Evolutionary conservation across 2,888 invertebrate species (phyloP).

Genomic region (Capitulum mitella): DNA sequence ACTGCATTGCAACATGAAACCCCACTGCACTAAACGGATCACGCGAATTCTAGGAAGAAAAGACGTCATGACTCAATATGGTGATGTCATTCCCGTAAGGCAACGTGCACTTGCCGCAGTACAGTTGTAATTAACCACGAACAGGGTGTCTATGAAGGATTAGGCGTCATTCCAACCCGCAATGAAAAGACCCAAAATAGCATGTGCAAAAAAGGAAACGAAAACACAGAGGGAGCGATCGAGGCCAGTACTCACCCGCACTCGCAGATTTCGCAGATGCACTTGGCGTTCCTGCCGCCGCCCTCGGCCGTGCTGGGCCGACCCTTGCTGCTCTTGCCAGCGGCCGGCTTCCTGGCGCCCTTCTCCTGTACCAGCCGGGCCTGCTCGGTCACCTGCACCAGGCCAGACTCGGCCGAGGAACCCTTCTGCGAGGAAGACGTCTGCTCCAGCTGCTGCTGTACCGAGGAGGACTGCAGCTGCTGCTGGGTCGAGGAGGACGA

Average conservation of each 20-base stretch:
- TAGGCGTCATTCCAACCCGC: too few relatives aligned
- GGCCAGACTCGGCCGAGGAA: not conserved
- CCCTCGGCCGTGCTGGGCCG: conserved; percentile 16
- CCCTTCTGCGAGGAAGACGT: not conserved
- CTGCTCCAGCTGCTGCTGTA: not conserved
- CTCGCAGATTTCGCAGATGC: conserved; percentile 16
- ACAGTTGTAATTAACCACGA: too few relatives aligned
- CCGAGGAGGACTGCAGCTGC: not conserved
- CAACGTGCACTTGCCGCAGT: too few relatives aligned
- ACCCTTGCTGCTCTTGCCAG: not conserved
- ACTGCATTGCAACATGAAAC: too few relatives aligned
- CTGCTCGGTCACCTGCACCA: not conserved
- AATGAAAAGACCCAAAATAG: too few relatives aligned
- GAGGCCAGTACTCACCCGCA: conserved; percentile 8
- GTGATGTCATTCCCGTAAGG: too few relatives aligned
- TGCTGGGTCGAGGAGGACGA: not conserved
- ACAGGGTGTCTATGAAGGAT: too few relatives aligned
- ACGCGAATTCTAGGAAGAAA: too few relatives aligned
- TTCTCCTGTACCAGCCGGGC: not conserved
- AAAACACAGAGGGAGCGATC: too few relatives aligned
- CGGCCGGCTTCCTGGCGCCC: not conserved
- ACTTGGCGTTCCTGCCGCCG: conserved; percentile 5
- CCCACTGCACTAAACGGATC: too few relatives aligned
- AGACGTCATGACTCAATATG: too few relatives aligned
- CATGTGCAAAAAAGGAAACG: too few relatives aligned